A percentile compares a stretch with the other conserved stretches of the same genome.
These are phyloP conservation scores for Suncus etruscus DNA, from an alignment of 2,113 vertebrate species.

Conservation along the genomic window DNA sequence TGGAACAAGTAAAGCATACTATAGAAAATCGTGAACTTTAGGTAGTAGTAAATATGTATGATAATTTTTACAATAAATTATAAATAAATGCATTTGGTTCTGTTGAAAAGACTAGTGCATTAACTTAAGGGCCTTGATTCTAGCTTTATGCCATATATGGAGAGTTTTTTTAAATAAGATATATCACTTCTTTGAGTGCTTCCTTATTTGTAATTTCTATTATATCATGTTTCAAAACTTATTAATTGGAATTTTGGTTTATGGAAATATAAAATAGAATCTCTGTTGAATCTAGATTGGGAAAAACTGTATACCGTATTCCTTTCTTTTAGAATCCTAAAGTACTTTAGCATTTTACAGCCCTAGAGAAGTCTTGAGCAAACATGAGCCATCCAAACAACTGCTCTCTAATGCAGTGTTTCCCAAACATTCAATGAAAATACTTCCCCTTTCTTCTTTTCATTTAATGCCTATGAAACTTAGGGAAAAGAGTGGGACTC, in stretches of 20 bases:
- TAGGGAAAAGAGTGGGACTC: not conserved
- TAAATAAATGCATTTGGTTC: conserved; percentile 2
- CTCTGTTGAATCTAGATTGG: not conserved
- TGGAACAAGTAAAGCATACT: not conserved
- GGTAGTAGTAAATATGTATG: not conserved
- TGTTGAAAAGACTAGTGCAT: not conserved
- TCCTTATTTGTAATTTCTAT: not conserved
- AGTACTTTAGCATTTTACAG: not conserved
- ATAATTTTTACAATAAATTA: conserved; percentile 32
- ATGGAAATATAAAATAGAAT: not conserved
- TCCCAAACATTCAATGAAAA: conserved; percentile 55
- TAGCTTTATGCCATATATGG: not conserved
- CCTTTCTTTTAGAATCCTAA: not conserved
- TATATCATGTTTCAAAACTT: conserved; percentile 27
- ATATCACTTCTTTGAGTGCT: not conserved
- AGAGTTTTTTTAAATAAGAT: not conserved
- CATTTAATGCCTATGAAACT: conserved; percentile 35
- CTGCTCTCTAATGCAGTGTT: not conserved
- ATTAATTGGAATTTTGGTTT: conserved; percentile 26
- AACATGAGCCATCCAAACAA: not conserved
- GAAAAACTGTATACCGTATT: not conserved
- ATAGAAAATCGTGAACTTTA: not conserved
- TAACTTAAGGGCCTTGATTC: not conserved
- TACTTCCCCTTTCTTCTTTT: conserved; percentile 32
- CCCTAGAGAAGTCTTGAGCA: not conserved